Conservation (phyloP, 1,140 invertebrate genomes). For the Musca vetustissima region DNA sequence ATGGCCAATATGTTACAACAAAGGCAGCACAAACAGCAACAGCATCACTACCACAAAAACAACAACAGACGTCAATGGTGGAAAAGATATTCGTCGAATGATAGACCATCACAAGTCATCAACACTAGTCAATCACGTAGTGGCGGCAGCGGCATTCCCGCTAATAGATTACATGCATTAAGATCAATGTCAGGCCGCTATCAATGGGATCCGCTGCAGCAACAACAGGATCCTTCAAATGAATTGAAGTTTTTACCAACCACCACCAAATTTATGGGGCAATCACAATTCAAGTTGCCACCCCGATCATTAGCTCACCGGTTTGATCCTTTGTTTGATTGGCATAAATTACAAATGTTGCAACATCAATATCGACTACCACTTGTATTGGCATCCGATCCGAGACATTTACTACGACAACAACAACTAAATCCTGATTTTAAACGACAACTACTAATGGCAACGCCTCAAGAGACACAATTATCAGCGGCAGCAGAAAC, state of each 20-base stretch:
- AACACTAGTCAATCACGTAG: constrained; percentile 12
- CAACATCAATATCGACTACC: constrained; percentile 33
- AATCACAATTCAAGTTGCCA: constrained; percentile 27
- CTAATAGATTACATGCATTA: constrained; percentile 28
- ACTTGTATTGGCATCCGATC: constrained; percentile 8
- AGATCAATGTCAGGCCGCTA: constrained; percentile 46
- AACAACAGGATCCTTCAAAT: not conserved
- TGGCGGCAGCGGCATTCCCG: too few species aligned
- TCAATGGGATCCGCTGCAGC: too few species aligned
- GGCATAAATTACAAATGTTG: constrained; percentile 40
- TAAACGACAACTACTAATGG: not conserved
- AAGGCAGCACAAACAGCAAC: constrained; percentile 23
- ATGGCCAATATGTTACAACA: constrained; percentile 20
- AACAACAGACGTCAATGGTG: constrained; percentile 15
- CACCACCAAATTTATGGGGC: constrained; percentile 28
- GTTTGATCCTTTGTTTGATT: constrained; percentile 25
- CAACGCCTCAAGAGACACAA: constrained; percentile 22
- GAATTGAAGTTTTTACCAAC: constrained; percentile 37
- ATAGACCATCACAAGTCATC: not conserved
- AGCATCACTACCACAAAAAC: constrained; percentile 26
- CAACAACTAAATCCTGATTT: constrained; percentile 30
- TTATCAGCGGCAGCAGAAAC: not conserved
- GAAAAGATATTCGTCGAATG: constrained; percentile 25
- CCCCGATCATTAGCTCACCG: constrained; percentile 21
- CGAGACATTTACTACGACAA: constrained; percentile 4